Evolutionary conservation across 2,888 invertebrate genomes (phyloP), one percentile per base, ranked within the genome.

Genomic region (Pilophorus perplexus): DNA sequence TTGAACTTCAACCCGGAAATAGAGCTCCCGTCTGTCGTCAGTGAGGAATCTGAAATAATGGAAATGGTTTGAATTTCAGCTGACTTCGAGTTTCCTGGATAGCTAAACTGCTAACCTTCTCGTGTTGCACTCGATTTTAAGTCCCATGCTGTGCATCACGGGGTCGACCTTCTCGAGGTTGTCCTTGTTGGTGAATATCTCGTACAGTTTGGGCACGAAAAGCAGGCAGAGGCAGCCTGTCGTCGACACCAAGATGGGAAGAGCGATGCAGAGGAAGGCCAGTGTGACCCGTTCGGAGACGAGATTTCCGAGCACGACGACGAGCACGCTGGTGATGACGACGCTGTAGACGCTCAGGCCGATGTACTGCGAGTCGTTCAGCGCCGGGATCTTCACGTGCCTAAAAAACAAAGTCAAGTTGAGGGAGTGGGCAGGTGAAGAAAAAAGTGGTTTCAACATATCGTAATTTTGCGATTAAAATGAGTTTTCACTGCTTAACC

Each of bases 351-450:
- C 93, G 73, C 91, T 93, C 77, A 94, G 88, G 10, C 91, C 94
- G 72, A 95, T 94, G 77, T 93, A 93, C 75, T 93, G 90, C 3
- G 93, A 93, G 79, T 95, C 94, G 78, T 94, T 94, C 23, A 95
- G 79, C 0, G 90, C 92, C 12, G 92, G 89, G 73, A 94, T 91
- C 79, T 93, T 93, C 22, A 95, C 92, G 76, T 90, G 87, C 59
- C 91, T 81, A 74, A 5, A 72, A 72, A 60, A 44, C 23, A 57
- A 33, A n/a, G n/a, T n/a, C n/a, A n/a, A n/a, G n/a, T n/a, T n/a
- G n/a, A n/a, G n/a, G n/a, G n/a, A n/a, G n/a, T n/a, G n/a, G n/a
- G n/a, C n/a, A n/a, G n/a, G n/a, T n/a, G n/a, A n/a, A n/a, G n/a
- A n/a, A n/a, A n/a, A n/a, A n/a, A n/a, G n/a, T n/a, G n/a, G n/a